Base-by-base conservation (phyloP, 2,113 vertebrate genomes). In the Helogale parvula region DNA sequence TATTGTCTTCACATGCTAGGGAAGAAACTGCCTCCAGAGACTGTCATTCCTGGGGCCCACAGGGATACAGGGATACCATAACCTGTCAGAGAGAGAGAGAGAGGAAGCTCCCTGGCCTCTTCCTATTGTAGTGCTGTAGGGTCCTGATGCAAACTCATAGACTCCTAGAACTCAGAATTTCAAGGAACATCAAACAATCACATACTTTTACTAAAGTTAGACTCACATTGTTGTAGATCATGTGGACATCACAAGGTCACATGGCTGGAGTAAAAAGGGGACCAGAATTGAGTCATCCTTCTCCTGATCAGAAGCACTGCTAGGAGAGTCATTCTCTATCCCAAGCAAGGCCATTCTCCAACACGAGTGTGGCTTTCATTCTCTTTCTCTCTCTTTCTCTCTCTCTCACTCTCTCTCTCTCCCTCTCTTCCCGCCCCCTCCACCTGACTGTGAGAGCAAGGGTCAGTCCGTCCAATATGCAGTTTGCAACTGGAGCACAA, bases 1-100 rank as follows among this genome's bases (percentile, higher is more conserved):
- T 68, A 27, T 77, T 3, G 45, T 41, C 45, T 76, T 19, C 54
- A 15, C 2, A 29, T 5, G 2, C 54, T 38, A 19, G 25, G 27
- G 63, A 95, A 38, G 35, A 92, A 25, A 41, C 54, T 80, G 21
- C 38, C n/a, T 57, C n/a, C 19, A n/a, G 27, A 83, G 27, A 10
- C 52, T 17, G 77, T 52, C 25, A 29, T 8, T n/a, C 21, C n/a
- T 33, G 31, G 33, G 68, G 38, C 65, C 35, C n/a, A 25, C 0
- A 0, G 41, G 66, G 15, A 8, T 12, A 3, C 35, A 0, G 41
- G 66, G 15, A 8, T 12, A 3, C 35, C 11, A 12, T 76, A 23
- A 65, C 38, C 14, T 27, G 31, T 0, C 2, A 5, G 33, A 35
- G 33, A 31, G 16, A 17, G 19, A 47, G 2, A 8, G 13, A 15